Conservation (phyloP, 2,797 vertebrate genomes). For the Notolabrus celidotus region DNA sequence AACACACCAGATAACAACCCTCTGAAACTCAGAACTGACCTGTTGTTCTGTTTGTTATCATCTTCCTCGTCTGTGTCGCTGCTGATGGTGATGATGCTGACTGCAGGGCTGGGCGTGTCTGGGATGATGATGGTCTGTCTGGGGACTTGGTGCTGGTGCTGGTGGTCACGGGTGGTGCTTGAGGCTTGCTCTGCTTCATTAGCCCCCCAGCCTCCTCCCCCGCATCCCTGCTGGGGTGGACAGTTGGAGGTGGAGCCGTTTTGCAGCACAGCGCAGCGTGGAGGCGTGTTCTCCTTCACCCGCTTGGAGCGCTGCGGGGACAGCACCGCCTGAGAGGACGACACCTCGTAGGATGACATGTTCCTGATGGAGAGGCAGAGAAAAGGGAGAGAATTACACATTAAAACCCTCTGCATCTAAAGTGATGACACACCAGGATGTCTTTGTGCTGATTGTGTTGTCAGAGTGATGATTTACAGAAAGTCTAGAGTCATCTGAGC, state of each 20-base stretch:
- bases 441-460: not conserved
- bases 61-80: slow-evolving; percentile 99
- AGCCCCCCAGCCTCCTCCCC: slow-evolving; percentile 80
- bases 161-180: slow-evolving; percentile 89
- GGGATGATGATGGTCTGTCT: slow-evolving; percentile 98
- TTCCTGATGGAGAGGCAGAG: slow-evolving; percentile 83
- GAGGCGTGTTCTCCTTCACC: slow-evolving; percentile 98
- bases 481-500: not conserved
- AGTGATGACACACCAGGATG: not conserved
- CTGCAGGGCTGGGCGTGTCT: slow-evolving; percentile 96
- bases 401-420: not conserved
- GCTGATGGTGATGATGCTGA: slow-evolving; percentile 99
- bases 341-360: slow-evolving; percentile 92
- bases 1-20: not conserved
- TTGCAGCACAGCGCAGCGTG: slow-evolving; percentile 93
- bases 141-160: slow-evolving; percentile 86
- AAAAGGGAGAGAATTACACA: not conserved
- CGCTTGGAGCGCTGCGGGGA: slow-evolving; percentile 97
- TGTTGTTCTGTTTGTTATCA: slow-evolving; percentile 93
- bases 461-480: not conserved
- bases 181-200: slow-evolving; percentile 85
- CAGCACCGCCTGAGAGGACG: slow-evolving; percentile 91
- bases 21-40: slow-evolving; percentile 75
- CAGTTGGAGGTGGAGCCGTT: slow-evolving; percentile 86
- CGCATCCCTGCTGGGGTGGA: slow-evolving; percentile 83